Conservation (phyloP, 2,797 vertebrate species). For the Mormyrops attenuatus region DNA sequence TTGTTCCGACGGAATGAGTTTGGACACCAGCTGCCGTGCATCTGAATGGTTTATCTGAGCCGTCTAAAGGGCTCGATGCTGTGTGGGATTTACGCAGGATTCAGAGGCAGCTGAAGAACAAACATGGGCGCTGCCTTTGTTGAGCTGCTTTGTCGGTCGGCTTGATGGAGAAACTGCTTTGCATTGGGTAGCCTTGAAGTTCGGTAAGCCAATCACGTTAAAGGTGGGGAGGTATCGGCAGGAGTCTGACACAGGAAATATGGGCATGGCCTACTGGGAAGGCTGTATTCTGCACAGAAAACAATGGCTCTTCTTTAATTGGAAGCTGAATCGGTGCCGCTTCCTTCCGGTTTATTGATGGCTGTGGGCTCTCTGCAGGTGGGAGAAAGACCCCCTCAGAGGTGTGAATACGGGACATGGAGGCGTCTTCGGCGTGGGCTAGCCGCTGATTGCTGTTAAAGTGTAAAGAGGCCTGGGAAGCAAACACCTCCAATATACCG, state of each 20-base stretch:
- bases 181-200: neutral
- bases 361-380: conserved; percentile 49
- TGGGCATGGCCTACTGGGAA: conserved; percentile 25
- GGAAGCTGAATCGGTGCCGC: conserved; percentile 33
- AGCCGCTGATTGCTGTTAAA: conserved; percentile 19
- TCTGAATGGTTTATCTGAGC: conserved; percentile 7
- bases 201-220: neutral
- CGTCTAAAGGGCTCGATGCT: neutral
- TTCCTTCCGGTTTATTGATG: conserved; percentile 37
- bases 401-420: neutral
- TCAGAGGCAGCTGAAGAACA: neutral
- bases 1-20: neutral
- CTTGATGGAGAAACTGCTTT: neutral
- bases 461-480: neutral
- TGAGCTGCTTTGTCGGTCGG: neutral
- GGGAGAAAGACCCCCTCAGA: neutral
- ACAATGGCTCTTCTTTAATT: conserved; percentile 10
- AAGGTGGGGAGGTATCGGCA: neutral
- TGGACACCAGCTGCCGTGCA: conserved; percentile 8
- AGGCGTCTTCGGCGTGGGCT: conserved; percentile 35
- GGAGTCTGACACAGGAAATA: conserved; percentile 38
- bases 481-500: neutral
- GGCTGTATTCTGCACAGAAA: neutral
- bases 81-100: neutral
- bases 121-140: neutral